These are phyloP conservation scores for Bubo blakistoni DNA, from an alignment of 2,113 vertebrate species.

Conservation along the genomic window DNA sequence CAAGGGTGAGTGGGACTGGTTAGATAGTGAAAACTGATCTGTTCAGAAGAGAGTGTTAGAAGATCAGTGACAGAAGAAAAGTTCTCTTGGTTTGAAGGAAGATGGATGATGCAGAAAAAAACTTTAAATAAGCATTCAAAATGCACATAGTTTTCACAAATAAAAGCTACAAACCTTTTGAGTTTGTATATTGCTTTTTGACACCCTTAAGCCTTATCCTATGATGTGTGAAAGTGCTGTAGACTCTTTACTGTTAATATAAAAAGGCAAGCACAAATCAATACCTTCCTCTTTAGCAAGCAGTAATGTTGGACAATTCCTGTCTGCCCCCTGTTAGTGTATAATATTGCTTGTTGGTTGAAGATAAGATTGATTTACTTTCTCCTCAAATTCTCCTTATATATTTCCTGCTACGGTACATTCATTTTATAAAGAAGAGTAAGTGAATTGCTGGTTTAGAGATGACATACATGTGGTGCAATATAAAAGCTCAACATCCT, in stretches of 20 bases:
- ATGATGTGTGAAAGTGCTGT: conserved; percentile 28
- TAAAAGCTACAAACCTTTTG: neutral
- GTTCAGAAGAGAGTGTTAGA: neutral
- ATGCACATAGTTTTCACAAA: conserved; percentile 5
- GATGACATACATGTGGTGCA: neutral
- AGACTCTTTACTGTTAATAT: neutral
- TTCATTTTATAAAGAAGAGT: conserved; percentile 4
- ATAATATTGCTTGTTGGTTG: neutral
- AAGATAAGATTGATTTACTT: conserved; percentile 42
- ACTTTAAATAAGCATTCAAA: neutral
- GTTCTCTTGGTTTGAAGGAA: neutral
- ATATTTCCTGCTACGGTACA: neutral
- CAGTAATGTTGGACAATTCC: neutral
- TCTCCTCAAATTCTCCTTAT: neutral
- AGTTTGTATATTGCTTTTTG: conserved; percentile 33
- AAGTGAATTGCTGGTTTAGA: neutral
- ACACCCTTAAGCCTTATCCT: conserved; percentile 1
- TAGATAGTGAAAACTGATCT: neutral
- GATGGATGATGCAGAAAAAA: neutral
- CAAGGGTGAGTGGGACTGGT: neutral
- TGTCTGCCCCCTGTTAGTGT: neutral
- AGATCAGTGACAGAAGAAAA: neutral
- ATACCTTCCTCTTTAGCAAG: conserved; percentile 10
- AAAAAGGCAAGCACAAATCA: conserved; percentile 52
- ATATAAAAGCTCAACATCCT: neutral